Evolutionary conservation across 2,113 vertebrate genomes (phyloP).

Genomic region (Opisthocomus hoazin): DNA sequence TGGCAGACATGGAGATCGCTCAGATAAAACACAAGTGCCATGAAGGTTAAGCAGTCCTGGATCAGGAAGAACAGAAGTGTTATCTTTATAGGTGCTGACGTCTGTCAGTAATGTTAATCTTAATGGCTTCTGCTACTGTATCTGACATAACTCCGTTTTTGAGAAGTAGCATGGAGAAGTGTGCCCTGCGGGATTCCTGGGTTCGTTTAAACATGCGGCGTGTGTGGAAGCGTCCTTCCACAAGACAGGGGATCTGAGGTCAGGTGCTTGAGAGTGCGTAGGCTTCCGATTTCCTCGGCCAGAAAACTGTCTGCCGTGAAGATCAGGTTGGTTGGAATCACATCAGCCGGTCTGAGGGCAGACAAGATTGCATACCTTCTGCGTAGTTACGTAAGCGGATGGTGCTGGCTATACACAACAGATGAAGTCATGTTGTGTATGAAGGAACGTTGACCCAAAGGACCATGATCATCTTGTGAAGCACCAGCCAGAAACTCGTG

Average conservation of each 20-base stretch:
- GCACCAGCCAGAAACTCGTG: not conserved
- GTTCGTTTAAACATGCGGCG: rapidly evolving
- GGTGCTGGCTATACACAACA: not conserved
- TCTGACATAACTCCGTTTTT: not conserved
- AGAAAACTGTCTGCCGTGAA: not conserved
- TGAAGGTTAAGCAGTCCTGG: not conserved
- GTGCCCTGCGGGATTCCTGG: not conserved
- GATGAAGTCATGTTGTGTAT: constrained; percentile 32
- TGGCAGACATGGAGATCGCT: not conserved
- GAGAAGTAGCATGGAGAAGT: not conserved
- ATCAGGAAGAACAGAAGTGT: not conserved
- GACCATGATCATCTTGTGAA: constrained; percentile 19
- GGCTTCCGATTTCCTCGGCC: not conserved
- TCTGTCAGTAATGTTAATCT: not conserved
- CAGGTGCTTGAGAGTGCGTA: rapidly evolving
- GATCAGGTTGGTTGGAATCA: not conserved
- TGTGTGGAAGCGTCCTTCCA: not conserved
- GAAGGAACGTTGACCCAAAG: constrained; percentile 2
- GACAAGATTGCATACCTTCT: not conserved
- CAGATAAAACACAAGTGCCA: not conserved
- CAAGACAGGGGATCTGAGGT: not conserved
- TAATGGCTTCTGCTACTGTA: not conserved
- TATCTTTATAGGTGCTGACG: not conserved
- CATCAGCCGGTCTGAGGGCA: not conserved
- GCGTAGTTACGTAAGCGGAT: rapidly evolving